Evolutionary conservation across 2,888 invertebrate genomes (phyloP), one percentile per base, ranked within the genome.

Genomic region (Sepioteuthis lessoniana): DNA sequence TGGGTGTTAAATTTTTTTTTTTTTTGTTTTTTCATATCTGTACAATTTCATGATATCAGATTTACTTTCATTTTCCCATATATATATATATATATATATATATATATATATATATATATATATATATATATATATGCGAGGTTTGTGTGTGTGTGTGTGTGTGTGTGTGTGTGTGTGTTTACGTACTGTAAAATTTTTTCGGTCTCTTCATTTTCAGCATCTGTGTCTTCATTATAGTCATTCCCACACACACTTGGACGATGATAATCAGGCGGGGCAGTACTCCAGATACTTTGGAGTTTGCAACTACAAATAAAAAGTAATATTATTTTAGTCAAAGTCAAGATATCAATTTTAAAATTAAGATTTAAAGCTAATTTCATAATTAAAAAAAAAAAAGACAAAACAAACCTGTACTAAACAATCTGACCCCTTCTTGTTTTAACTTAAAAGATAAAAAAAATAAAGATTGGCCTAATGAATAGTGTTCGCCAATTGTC

Each of bases 111-210:
- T 93, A 93, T 93, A 37, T 47, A 47, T 47, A 93, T 37, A 93
- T 47, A 93, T 42, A 93, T 50, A 47, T 37, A 47, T 55, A 38
- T 50, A n/a, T 31, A 7, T 76, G 28, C 5, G 3, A n/a, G 10
- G 31, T 28, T 13, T 90, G 76, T 76, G 76, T 76, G 76, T 76
- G 76, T 76, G 76, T 76, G 76, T 76, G 76, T 76, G 76, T 76
- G 76, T 76, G 76, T 76, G 76, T 76, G 25, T 90, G 1, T 31
- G 35, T 7, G 8, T 90, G 35, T 90, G 35, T 90, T 0, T 90
- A 95, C 96, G 95, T 95, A 96, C 96, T 95, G 95, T 28, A 96
- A 96, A 55, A 96, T 96, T 95, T 96, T 96, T 94, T 96, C 96
- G 37, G 95, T 94, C 55, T 96, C 96, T n/a, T 96, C 96, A 47